A percentile compares a stretch with the other conserved stretches of the same genome.
Conservation (phyloP, 2,113 vertebrate genomes). For the Chamaetylas fuelleborni region DNA sequence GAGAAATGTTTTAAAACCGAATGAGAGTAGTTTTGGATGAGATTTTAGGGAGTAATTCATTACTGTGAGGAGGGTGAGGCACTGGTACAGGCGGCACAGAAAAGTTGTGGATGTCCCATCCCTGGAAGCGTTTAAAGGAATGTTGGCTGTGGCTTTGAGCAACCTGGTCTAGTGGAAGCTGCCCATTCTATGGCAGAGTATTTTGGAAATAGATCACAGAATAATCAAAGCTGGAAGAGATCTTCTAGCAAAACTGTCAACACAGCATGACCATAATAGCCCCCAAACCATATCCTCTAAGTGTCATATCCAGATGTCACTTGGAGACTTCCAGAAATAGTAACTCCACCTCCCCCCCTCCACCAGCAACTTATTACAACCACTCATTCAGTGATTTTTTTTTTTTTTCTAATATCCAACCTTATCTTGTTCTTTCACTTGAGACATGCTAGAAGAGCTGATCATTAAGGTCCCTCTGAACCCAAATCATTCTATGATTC, state of each 20-base stretch:
- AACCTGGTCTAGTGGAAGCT: background rate
- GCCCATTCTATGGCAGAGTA: background rate
- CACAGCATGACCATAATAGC: background rate
- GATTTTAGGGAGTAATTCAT: background rate
- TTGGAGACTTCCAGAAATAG: background rate
- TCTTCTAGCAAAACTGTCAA: background rate
- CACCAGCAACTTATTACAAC: background rate
- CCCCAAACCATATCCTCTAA: background rate
- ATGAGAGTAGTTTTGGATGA: background rate
- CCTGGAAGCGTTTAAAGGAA: background rate
- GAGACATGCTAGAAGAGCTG: background rate
- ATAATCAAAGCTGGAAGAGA: background rate
- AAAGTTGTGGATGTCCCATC: background rate
- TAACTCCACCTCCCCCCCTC: accelerated
- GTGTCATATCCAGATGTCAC: background rate
- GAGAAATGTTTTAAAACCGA: background rate
- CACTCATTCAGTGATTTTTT: background rate
- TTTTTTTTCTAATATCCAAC: background rate
- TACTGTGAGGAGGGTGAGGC: background rate
- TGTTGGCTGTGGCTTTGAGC: background rate
- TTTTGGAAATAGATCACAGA: background rate
- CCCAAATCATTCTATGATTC: background rate
- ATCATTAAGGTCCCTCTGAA: background rate
- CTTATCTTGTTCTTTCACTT: background rate
- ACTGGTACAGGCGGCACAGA: accelerated